These are phyloP conservation scores for Microplitis deprimator DNA, from an alignment of 2,888 invertebrate genomes.

Conservation along the genomic window DNA sequence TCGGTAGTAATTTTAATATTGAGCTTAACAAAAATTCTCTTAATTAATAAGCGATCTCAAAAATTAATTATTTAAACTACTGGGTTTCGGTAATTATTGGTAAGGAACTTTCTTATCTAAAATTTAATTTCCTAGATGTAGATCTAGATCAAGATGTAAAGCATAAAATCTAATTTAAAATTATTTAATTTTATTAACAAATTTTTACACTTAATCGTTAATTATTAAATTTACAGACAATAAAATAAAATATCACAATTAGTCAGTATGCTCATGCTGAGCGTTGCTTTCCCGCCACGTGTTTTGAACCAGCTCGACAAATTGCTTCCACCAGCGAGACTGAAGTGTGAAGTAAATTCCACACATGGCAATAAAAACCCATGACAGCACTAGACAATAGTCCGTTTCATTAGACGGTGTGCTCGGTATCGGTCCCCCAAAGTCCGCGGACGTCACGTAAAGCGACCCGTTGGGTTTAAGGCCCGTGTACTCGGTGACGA, in stretches of 20 bases:
- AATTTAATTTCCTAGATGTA: too few species aligned
- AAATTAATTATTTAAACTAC: too few species aligned
- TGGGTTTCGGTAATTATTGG: too few species aligned
- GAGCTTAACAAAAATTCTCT: too few species aligned
- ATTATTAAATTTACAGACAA: conserved; percentile 5
- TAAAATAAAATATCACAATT: conserved; percentile 49
- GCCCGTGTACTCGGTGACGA: conserved; percentile 84
- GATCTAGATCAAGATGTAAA: too few species aligned
- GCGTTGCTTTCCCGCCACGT: conserved; percentile 92
- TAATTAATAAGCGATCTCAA: too few species aligned
- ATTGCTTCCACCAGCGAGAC: conserved; percentile 83
- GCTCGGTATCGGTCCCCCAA: conserved; percentile 85
- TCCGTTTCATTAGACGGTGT: conserved; percentile 85
- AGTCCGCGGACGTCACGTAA: conserved; percentile 82
- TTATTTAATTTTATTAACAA: neutral
- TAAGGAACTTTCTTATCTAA: too few species aligned
- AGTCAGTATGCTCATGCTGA: conserved; percentile 84
- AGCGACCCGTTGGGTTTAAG: conserved; percentile 77
- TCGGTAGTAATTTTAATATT: too few species aligned
- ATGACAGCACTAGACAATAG: conserved; percentile 85
- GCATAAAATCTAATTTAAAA: too few species aligned
- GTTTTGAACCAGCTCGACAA: conserved; percentile 87
- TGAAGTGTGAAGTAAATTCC: conserved; percentile 83
- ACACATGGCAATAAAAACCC: conserved; percentile 87
- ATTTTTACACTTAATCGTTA: too few species aligned